Percentiles rank a stretch among this genome's conserved stretches.
Conservation (phyloP, 2,888 invertebrate species). For the Bruchidius siliquastri region DNA sequence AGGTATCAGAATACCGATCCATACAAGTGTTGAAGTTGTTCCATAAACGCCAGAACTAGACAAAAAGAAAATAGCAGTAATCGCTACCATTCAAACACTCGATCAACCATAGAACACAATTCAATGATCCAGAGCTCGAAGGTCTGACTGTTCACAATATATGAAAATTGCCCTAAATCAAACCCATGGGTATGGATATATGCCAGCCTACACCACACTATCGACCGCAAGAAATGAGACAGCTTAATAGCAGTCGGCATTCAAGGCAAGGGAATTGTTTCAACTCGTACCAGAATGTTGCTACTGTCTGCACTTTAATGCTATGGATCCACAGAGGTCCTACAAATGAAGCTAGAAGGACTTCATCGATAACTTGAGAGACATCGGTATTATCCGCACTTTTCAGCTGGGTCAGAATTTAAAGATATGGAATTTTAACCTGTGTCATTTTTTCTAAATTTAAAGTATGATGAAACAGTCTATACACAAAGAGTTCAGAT, state of each 20-base stretch:
- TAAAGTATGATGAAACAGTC: too few relatives aligned
- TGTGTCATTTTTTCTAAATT: too few relatives aligned
- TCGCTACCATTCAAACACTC: background rate
- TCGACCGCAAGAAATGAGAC: background rate
- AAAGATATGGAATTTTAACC: too few relatives aligned
- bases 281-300: background rate
- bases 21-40: too few relatives aligned
- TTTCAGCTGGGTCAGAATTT: too few relatives aligned
- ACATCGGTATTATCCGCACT: too few relatives aligned
- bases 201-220: background rate
- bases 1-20: too few relatives aligned
- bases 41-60: too few relatives aligned
- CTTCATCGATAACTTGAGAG: background rate
- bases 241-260: background rate
- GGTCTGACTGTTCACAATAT: background rate
- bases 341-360: background rate
- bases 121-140: background rate
- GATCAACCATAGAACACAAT: background rate
- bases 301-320: background rate
- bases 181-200: background rate
- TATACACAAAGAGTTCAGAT: too few relatives aligned
- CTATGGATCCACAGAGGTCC: background rate
- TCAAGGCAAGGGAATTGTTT: background rate
- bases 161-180: background rate
- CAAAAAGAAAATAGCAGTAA: background rate